Base-by-base conservation (phyloP, 2,113 vertebrate species). In the Mugil cephalus region DNA sequence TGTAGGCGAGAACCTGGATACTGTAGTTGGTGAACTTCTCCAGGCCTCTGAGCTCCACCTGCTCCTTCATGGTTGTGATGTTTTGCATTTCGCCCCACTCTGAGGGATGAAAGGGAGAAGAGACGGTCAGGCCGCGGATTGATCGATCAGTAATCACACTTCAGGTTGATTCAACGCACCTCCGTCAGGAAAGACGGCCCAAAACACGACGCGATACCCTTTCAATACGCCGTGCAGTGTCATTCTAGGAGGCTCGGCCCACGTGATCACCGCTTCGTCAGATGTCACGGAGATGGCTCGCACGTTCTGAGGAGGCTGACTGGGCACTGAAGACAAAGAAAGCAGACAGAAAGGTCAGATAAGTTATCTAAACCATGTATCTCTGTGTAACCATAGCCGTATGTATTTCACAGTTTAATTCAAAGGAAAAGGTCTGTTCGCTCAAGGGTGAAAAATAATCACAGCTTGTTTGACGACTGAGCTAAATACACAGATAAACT, bases 1-100 rank as follows among this genome's bases (percentile, higher is more conserved):
- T 99, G 90, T 97, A 99, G 0, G 98, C 98, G 91, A 99, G 89
- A 61, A 99, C 97, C 91, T 99, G 97, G 82, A 99, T 95, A 35
- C 97, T 99, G 94, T 99, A 99, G 93, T 99, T 99, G 76, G 98
- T 99, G 93, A 99, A 99, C 88, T 99, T 99, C 93, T 98, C 97
- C 89, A 99, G 92, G 43, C 96, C 95, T 2, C 92, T 93, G 64
- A 99, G 95, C 92, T 99, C 97, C 84, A 97, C 97, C 9, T 97
- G 95, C 87, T 98, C 96, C 60, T 96, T 94, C 0, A 87, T 95
- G 51, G 98, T 98, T 0, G 98, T 99, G 88, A 99, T 96, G 85
- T 99, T 99, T 91, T 99, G 96, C 98, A 99, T 99, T 91, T 98
- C 97, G 0, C 98, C 97, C 97, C 97, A 99, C 82, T 99, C 98